These are phyloP conservation scores for pig (Sus scrofa) DNA, from an alignment of 2,113 vertebrate species.

Conservation along the genomic window T2T-Sscrofa CM000812.6:189032001-189032500, in stretches of 20 bases:
- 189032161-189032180: not conserved
- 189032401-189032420: not conserved
- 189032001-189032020: not conserved
- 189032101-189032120: not conserved
- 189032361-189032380: not conserved
- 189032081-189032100: not conserved
- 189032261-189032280: not conserved
- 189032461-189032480: not conserved
- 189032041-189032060: not conserved
- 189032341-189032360: not conserved
- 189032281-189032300: not conserved
- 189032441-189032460: not conserved
- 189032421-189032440: not conserved
- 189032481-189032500: not conserved
- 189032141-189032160: not conserved
- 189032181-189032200: not conserved
- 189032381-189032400: not conserved
- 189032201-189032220: not conserved
- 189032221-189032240: not conserved
- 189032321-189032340: not conserved
- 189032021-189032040: not conserved
- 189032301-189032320: not conserved
- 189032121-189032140: not conserved
- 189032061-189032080: not conserved
- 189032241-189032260: not conserved